Evolutionary conservation across 2,888 invertebrate species (phyloP), one percentile per base, ranked within the genome.

Genomic region (Drosophila buzzatii): DNA sequence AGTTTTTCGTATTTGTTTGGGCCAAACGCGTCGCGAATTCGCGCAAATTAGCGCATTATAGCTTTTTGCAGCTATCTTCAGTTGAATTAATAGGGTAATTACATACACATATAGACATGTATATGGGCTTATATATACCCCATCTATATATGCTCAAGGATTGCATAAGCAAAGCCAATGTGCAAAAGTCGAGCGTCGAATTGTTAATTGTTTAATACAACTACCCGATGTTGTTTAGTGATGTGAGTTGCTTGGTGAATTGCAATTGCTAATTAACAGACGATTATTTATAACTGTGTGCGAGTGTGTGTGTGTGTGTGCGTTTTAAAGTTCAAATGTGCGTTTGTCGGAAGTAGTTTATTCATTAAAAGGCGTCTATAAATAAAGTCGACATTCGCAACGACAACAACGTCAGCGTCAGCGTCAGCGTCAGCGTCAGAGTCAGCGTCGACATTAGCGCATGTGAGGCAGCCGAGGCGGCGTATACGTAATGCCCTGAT

Each of bases 261-360:
- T 64, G 68, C 70, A 71, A 72, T 61, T 61, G 65, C 65, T 55
- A 68, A 80, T 78, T 80, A 68, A 55, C 66, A 47, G 33, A 27
- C 63, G 60, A 84, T 74, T 79, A 83, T 77, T 77, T 82, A 80
- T 75, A 79, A 52, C 59, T 53, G 51, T n/a, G 31, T 51, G 33
- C 18, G 33, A 18, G 20, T n/a, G 51, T 51, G 33, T 31, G 35
- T 52, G 42, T 31, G 49, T 61, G 55, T 23, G 42, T 35, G 23
- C 12, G 14, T 57, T 58, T 72, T 56, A 86, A 84, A 82, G 85
- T 87, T 85, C 76, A 87, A 84, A 58, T 82, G 78, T 87, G 84
- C 87, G 82, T 80, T 82, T 77, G 73, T 68, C 82, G 87, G 87
- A 85, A 87, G 82, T 78, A 61, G 80, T 78, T 87, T 78, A 68